These are phyloP conservation scores for Caranx ignobilis DNA, from an alignment of 2,113 vertebrate species.

Conservation along the genomic window DNA sequence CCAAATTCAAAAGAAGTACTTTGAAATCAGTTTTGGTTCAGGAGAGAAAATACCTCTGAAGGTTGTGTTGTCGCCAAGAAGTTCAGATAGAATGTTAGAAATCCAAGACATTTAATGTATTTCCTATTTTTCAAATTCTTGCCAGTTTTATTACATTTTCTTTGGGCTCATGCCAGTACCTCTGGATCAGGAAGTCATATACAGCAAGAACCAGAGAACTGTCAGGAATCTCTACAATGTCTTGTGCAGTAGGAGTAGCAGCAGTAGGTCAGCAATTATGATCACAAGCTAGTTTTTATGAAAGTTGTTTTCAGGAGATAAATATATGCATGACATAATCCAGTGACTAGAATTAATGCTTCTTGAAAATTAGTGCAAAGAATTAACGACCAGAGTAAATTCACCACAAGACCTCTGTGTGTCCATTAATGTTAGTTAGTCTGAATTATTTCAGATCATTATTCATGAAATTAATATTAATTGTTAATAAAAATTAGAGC, in stretches of 20 bases:
- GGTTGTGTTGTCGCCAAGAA: conserved; percentile 38
- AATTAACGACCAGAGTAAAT: conserved; percentile 3
- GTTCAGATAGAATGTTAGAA: conserved; percentile 9
- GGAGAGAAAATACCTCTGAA: conserved; percentile 30
- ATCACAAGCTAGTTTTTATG: neutral
- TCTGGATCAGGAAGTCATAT: conserved; percentile 24
- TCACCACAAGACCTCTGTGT: neutral
- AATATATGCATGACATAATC: neutral
- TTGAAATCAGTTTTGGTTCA: conserved; percentile 24
- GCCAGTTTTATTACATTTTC: conserved; percentile 54
- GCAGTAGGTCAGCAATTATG: conserved; percentile 5
- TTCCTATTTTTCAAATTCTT: conserved; percentile 63
- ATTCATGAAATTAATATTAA: neutral
- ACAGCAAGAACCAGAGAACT: neutral
- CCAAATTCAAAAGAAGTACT: conserved; percentile 39
- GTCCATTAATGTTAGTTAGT: neutral
- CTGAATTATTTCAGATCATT: neutral
- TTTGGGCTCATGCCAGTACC: conserved; percentile 48
- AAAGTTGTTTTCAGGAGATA: neutral
- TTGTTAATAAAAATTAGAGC: neutral
- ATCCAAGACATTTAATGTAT: conserved; percentile 33
- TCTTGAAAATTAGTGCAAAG: neutral
- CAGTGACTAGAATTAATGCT: neutral
- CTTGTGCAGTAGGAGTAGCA: conserved; percentile 3
- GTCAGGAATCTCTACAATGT: conserved; percentile 15